Conservation (phyloP, 2,888 invertebrate genomes). For the Dynastes grantii region DNA sequence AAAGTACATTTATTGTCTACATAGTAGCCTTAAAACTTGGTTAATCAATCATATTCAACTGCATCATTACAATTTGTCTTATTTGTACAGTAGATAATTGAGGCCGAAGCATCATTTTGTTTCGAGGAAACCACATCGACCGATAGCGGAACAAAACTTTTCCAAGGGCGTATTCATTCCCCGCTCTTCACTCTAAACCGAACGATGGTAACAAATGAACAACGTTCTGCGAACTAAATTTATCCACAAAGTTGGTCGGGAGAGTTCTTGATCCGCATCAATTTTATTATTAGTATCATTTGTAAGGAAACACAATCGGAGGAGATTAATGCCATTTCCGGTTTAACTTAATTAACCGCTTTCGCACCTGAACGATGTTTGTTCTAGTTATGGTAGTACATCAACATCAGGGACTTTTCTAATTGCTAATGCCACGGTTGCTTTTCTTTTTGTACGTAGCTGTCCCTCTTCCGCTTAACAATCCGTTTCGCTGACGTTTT, state of each 20-base stretch:
- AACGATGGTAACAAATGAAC: conserved; percentile 26
- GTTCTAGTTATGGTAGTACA: conserved; percentile 5
- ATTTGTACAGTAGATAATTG: not conserved
- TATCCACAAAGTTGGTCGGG: conserved; percentile 24
- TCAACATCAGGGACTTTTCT: conserved; percentile 28
- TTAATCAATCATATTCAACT: conserved; percentile 10
- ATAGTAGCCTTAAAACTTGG: not conserved
- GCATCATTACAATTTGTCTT: not conserved
- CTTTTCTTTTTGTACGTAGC: not conserved
- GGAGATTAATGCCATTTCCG: conserved; percentile 39
- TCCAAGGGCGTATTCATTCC: conserved; percentile 11
- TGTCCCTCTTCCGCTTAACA: not conserved
- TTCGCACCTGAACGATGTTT: conserved; percentile 19
- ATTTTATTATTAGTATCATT: conserved; percentile 40
- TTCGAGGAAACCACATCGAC: conserved; percentile 1
- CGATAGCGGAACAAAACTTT: conserved; percentile 14
- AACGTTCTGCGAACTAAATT: conserved; percentile 27
- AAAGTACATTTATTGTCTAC: not conserved
- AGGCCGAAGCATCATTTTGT: not conserved
- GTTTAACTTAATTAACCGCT: conserved; percentile 39
- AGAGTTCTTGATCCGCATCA: conserved; percentile 39
- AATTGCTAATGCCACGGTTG: not conserved
- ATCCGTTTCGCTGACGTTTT: no score
- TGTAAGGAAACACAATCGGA: conserved; percentile 34
- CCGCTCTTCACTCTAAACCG: conserved; percentile 17